Base-by-base conservation (phyloP, 2,888 invertebrate species). In the Allacma fusca region DNA sequence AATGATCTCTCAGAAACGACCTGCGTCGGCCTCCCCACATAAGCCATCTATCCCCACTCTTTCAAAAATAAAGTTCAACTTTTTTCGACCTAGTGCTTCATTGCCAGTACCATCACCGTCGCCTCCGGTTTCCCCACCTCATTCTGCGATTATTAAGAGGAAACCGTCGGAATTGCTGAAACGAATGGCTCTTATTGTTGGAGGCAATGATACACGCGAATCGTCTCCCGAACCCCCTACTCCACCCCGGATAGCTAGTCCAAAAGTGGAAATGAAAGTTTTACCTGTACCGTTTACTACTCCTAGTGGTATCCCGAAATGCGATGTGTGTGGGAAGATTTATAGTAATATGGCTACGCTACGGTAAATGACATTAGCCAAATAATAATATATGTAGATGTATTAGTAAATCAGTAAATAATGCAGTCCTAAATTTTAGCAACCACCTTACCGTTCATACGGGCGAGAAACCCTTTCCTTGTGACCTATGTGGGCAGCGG, bases 401-500 rank as follows among this genome's bases (percentile, higher is more conserved):
- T n/a, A n/a, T n/a, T n/a, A n/a, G n/a, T n/a, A n/a, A n/a, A n/a
- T n/a, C n/a, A n/a, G n/a, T n/a, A n/a, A n/a, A n/a, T n/a, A 34
- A 34, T 34, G 34, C 34, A n/a, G n/a, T n/a, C n/a, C n/a, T n/a
- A n/a, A n/a, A n/a, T 71, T 23, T 50, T n/a, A 70, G 70, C n/a
- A 70, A 40, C 26, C 75, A 76, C 34, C 40, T 67, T 5, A 69
- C 28, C 57, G 71, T 76, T 40, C 76, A 76, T 57, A 76, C 76
- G 1, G 76, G 76, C 4, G 76, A 76, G 24, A 70, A 62, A 21
- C 70, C 70, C 7, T 76, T 21, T n/a, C 26, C 69, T n/a, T 76
- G 76, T 43, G 76, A 76, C 23, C 68, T 57, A 16, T 76, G 76
- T 62, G 76, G 64, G 2, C 62, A 59, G 23, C 50, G 19, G 9